Conservation (phyloP, 2,113 vertebrate species). For the Elgaria multicarinata region DNA sequence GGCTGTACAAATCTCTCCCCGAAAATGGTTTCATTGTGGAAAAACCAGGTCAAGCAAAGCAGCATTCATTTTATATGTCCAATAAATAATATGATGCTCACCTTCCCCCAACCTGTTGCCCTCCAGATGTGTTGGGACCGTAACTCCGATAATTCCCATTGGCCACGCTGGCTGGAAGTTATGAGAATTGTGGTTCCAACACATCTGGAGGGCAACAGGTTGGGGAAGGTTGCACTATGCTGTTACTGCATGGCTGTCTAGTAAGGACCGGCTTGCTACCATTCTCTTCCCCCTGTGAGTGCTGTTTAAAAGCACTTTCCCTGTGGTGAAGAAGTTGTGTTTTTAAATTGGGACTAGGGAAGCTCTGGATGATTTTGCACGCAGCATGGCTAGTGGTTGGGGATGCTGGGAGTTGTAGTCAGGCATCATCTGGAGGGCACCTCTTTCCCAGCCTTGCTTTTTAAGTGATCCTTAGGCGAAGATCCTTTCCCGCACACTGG, state of each 20-base stretch:
- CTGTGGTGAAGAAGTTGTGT: background rate
- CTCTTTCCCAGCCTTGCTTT: background rate
- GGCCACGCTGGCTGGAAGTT: too few relatives aligned
- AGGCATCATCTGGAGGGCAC: background rate
- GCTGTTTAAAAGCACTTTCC: background rate
- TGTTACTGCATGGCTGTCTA: background rate
- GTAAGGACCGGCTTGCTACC: too few relatives aligned
- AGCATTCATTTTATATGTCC: background rate
- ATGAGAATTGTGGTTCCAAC: too few relatives aligned
- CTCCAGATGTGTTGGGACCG: too few relatives aligned
- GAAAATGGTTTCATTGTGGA: background rate
- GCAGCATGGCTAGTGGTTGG: background rate
- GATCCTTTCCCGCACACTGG: background rate
- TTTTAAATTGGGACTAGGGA: too few relatives aligned
- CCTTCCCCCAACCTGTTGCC: too few relatives aligned
- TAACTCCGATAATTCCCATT: too few relatives aligned
- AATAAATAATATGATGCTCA: too few relatives aligned
- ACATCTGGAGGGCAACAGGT: too few relatives aligned
- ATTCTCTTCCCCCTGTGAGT: background rate
- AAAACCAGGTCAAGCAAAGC: background rate
- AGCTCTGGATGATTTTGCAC: too few relatives aligned
- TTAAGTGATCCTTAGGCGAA: background rate
- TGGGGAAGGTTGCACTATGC: too few relatives aligned
- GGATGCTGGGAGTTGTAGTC: background rate
- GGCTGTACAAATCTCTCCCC: rapidly evolving